Evolutionary conservation across 2,888 invertebrate species (phyloP).

Genomic region (Eupithecia dodoneata): DNA sequence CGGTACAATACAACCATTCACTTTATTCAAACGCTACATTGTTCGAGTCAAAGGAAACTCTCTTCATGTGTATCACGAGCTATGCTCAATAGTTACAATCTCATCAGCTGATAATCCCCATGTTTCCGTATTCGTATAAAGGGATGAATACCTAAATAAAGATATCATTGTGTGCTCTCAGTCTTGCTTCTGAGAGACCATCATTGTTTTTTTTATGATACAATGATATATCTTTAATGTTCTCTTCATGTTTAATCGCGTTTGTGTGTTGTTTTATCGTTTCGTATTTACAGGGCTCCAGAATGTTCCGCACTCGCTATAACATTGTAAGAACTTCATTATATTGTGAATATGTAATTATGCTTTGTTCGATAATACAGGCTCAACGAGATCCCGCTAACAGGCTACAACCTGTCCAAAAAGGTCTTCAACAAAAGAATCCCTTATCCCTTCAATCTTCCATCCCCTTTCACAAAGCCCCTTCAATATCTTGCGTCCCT

Average conservation of each 20-base stretch:
- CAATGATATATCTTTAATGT: conserved; percentile 37
- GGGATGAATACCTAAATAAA: conserved; percentile 16
- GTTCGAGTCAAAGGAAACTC: conserved; percentile 48
- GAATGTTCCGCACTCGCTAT: conserved; percentile 15
- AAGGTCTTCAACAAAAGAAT: conserved; percentile 42
- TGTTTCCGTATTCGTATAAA: conserved; percentile 30
- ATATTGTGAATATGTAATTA: conserved; percentile 37
- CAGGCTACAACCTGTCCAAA: conserved; percentile 54
- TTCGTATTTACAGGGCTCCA: background rate
- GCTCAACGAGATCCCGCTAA: conserved; percentile 41
- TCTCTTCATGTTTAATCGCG: conserved; percentile 8
- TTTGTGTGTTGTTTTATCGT: conserved; percentile 7
- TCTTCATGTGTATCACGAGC: background rate
- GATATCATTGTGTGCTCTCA: conserved; percentile 25
- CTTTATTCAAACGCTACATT: background rate
- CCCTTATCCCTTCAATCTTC: conserved; percentile 47
- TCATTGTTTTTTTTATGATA: conserved; percentile 56
- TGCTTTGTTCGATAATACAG: conserved; percentile 33
- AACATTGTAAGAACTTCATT: conserved; percentile 22
- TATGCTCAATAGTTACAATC: conserved; percentile 15
- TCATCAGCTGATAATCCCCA: conserved; percentile 24
- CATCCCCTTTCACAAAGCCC: conserved; percentile 33
- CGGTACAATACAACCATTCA: background rate
- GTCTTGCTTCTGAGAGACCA: conserved; percentile 32
- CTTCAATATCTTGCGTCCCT: conserved; percentile 47